Evolutionary conservation across 2,888 invertebrate species (phyloP), one percentile per base, ranked within the genome.

Genomic region (Ptychoptera contaminata): DNA sequence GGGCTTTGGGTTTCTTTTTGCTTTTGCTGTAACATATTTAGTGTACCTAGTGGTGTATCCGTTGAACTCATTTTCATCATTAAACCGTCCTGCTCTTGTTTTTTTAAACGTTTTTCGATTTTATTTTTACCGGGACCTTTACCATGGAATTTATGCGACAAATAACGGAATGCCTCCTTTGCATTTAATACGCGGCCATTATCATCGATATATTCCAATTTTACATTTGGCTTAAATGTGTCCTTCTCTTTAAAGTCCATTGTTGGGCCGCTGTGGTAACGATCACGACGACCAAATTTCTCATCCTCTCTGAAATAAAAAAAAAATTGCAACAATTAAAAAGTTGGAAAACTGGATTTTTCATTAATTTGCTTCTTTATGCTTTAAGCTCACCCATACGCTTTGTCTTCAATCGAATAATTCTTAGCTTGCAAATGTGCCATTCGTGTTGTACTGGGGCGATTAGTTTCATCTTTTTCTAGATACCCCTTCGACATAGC

Each of bases 111-210:
- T 61, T 98, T 98, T 67, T 98, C 97, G 55, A 82, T 79, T 69
- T 98, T 98, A 70, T 93, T 96, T 67, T 98, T 98, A 44, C 98
- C 97, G 15, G 97, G 94, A 2, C 94, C 94, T 70, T 98, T 97
- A 43, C 98, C 98, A 69, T 98, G 98, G 71, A 98, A 98, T 69
- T 96, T 93, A 67, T 96, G 97, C 16, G 92, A 93, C 44, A 97
- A 72, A 70, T 92, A 90, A 52, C 88, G 74, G 69, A 96, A 97
- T 40, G 98, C 97, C 70, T 98, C 97, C 67, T 98, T 98, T 46
- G 86, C 81, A 56, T 83, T 85, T 48, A 98, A 74, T 54, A 86
- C 75, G 45, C 90, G 82, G 0, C 98, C 98, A 58, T 87, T 86
- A 60, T 96, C 94, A 67, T 98, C 97, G 51, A 92, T 90, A 64